Percentiles rank a stretch among this genome's conserved stretches.
phyloP scores from a whole-genome alignment of 2,888 invertebrate species.

The Hofmannophila pseudospretella region DNA sequence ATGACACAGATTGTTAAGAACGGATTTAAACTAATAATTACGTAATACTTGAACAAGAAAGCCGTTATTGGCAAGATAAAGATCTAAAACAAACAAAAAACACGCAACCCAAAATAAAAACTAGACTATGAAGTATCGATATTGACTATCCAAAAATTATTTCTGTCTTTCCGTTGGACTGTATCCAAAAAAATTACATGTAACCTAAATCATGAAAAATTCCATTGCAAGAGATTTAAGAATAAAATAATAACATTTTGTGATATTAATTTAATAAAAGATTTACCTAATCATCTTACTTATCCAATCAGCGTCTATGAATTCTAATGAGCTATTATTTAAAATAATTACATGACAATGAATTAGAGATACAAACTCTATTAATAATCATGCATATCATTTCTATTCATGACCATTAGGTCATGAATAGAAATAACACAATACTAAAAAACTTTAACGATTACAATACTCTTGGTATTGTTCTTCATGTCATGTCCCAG shows the following conservation, averaged over 20 bases:
- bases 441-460: too few relatives aligned
- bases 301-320: too few relatives aligned
- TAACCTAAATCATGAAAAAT: not conserved
- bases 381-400: too few relatives aligned
- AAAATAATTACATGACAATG: too few relatives aligned
- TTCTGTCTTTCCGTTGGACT: constrained; percentile 40
- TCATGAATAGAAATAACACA: too few relatives aligned
- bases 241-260: not conserved
- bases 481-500: too few relatives aligned
- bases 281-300: too few relatives aligned
- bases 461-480: too few relatives aligned
- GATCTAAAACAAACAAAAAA: not conserved
- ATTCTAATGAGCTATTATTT: too few relatives aligned
- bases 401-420: too few relatives aligned
- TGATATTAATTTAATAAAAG: too few relatives aligned
- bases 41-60: constrained; percentile 4
- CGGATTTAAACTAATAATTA: not conserved
- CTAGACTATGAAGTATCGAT: constrained; percentile 3
- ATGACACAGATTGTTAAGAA: not conserved
- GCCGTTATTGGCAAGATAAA: constrained; percentile 5
- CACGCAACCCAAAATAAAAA: not conserved
- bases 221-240: not conserved
- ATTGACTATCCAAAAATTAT: constrained; percentile 22
- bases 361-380: too few relatives aligned
- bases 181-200: constrained; percentile 24